Conservation (phyloP, 37 sponge, comb jelly and placozoan genomes). For the Dysidea cf. avara region DNA sequence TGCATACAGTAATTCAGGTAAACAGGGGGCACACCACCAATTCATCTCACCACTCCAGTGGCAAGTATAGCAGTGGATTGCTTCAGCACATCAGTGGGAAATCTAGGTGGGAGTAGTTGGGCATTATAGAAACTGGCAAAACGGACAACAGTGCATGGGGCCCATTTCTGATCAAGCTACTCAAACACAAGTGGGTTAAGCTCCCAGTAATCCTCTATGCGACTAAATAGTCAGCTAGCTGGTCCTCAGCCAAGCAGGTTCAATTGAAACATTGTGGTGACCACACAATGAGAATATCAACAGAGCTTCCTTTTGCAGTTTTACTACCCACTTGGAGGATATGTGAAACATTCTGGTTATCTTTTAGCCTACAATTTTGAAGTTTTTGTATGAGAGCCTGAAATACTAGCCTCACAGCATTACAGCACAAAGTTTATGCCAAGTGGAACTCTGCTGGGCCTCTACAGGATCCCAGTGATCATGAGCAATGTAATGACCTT, state of each 20-base stretch:
- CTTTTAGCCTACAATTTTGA: slow-evolving; percentile 9
- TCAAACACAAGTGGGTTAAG: slow-evolving; percentile 5
- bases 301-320: too few species aligned
- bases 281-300: too few species aligned
- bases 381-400: too few species aligned
- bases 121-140: slow-evolving; percentile 20
- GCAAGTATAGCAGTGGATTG: too few species aligned
- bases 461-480: slow-evolving; percentile 9
- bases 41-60: too few species aligned
- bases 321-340: slow-evolving; percentile 28
- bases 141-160: slow-evolving; percentile 26
- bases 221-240: slow-evolving; percentile 31
- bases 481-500: slow-evolving; percentile 3
- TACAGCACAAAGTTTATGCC: slow-evolving; percentile 24
- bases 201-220: slow-evolving; percentile 27
- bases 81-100: too few species aligned
- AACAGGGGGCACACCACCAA: too few species aligned
- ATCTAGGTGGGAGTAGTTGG: too few species aligned
- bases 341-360: slow-evolving; percentile 29
- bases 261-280: too few species aligned
- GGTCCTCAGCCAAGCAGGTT: too few species aligned
- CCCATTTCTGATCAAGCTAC: slow-evolving; percentile 18
- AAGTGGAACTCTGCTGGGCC: slow-evolving; percentile 17
- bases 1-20: too few species aligned
- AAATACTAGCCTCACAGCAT: too few species aligned